A percentile compares a stretch with the other conserved stretches of the same genome.
Conservation (phyloP, 2,888 invertebrate species). For the Nephrotoma guestfalica region DNA sequence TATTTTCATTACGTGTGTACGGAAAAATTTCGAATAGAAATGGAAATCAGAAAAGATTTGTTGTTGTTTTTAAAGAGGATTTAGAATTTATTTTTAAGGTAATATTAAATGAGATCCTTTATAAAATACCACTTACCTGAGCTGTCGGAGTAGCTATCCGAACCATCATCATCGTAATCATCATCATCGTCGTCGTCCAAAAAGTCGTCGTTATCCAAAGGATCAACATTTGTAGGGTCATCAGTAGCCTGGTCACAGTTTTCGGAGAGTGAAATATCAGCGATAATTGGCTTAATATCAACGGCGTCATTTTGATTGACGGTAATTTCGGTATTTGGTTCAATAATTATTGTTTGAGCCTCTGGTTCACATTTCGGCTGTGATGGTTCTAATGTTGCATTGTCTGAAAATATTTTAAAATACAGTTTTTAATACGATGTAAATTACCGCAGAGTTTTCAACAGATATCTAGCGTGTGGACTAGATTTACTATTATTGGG, state of each 20-base stretch:
- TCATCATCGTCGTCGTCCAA: neutral
- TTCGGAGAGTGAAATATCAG: neutral
- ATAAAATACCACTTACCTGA: constrained; percentile 23
- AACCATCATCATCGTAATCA: neutral
- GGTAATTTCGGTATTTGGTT: neutral
- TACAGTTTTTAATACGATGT: neutral
- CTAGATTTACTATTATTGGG: too few species aligned
- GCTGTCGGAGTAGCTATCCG: constrained; percentile 28
- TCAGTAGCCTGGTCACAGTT: neutral
- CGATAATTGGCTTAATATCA: neutral
- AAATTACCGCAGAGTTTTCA: too few species aligned
- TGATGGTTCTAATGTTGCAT: neutral
- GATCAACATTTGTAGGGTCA: neutral
- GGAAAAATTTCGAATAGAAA: neutral
- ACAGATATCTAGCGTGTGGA: too few species aligned
- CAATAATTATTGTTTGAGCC: neutral
- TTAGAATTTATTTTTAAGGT: neutral
- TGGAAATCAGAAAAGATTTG: neutral
- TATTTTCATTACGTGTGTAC: neutral
- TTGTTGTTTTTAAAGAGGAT: neutral
- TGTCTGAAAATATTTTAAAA: neutral
- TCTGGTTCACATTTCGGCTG: neutral
- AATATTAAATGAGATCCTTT: neutral
- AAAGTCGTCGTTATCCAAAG: neutral
- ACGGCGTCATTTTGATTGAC: neutral